Percentiles rank a stretch among this genome's conserved stretches.
phyloP scores from a whole-genome alignment of 1,140 invertebrate genomes.

The Drosophila ohnishii region DNA sequence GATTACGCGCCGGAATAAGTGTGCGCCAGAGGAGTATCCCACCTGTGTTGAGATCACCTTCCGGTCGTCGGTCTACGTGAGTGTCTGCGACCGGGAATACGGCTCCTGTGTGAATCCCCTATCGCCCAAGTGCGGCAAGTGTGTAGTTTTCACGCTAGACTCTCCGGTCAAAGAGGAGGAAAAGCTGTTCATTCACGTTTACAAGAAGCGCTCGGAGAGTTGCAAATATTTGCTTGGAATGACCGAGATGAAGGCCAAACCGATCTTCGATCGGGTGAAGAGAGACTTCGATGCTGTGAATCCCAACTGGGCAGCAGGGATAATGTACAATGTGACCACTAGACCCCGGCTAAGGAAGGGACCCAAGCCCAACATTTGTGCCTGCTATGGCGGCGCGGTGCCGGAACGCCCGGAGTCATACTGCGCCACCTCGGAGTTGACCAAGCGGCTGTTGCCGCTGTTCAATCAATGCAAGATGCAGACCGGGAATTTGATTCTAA shows the following conservation, averaged over 20 bases:
- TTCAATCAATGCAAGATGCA: constrained; percentile 75
- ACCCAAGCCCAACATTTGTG: constrained; percentile 49
- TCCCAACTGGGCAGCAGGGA: constrained; percentile 54
- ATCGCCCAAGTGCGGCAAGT: constrained; percentile 68
- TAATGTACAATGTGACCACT: constrained; percentile 16
- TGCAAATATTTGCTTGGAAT: constrained; percentile 76
- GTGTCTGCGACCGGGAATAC: constrained; percentile 67
- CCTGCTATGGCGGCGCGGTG: constrained; percentile 44
- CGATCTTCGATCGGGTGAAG: constrained; percentile 69
- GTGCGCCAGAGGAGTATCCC: constrained; percentile 79
- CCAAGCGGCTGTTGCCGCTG: constrained; percentile 70
- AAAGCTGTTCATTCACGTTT: constrained; percentile 61
- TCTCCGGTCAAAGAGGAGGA: constrained; percentile 68
- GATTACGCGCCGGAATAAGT: constrained; percentile 67
- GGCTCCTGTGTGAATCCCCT: constrained; percentile 58
- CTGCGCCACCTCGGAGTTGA: constrained; percentile 62
- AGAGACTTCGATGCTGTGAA: constrained; percentile 65
- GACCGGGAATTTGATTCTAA: constrained; percentile 74
- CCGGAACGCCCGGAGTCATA: constrained; percentile 51
- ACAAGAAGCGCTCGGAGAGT: constrained; percentile 62
- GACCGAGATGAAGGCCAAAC: constrained; percentile 62
- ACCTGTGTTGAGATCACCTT: constrained; percentile 75
- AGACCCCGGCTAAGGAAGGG: neutral
- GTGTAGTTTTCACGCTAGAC: constrained; percentile 68
- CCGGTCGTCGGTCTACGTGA: constrained; percentile 60